Evolutionary conservation across 2,888 invertebrate species (phyloP).

Genomic region (Elysia crispata): DNA sequence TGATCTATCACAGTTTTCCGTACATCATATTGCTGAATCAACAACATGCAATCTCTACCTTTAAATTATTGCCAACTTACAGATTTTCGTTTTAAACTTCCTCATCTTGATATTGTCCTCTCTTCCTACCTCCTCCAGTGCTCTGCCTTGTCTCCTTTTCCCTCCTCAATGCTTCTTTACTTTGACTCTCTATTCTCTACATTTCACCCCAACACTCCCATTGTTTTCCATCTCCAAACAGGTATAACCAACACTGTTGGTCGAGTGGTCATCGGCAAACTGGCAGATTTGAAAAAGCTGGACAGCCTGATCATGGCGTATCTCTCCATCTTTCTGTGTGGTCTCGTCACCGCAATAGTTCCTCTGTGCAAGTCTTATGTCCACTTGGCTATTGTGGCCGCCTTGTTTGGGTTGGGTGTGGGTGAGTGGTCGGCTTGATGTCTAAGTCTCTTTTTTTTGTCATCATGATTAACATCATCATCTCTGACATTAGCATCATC

Average conservation of each 20-base stretch:
- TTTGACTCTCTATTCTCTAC: neutral
- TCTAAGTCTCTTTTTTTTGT: neutral
- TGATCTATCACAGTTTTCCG: no score
- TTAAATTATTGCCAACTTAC: no score
- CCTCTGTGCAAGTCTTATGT: slow-evolving; percentile 89
- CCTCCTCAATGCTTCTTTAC: neutral
- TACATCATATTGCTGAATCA: no score
- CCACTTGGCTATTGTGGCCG: slow-evolving; percentile 87
- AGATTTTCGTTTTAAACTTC: neutral
- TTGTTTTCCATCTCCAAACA: slow-evolving; percentile 49
- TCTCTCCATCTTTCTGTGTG: slow-evolving; percentile 90
- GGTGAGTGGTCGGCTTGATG: slow-evolving; percentile 63
- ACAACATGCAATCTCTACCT: no score
- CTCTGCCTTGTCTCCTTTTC: neutral
- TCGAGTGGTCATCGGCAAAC: slow-evolving; percentile 91
- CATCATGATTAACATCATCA: no score
- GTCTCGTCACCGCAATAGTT: slow-evolving; percentile 88
- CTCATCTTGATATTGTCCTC: neutral
- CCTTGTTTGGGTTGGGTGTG: slow-evolving; percentile 88
- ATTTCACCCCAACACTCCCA: neutral
- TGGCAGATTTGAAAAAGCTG: slow-evolving; percentile 84
- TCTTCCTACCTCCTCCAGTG: neutral
- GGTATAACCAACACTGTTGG: slow-evolving; percentile 94
- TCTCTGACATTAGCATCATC: no score
- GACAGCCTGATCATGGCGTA: slow-evolving; percentile 94